Conservation (phyloP, 2,797 vertebrate genomes). For the Sternarchorhynchus goeldii region DNA sequence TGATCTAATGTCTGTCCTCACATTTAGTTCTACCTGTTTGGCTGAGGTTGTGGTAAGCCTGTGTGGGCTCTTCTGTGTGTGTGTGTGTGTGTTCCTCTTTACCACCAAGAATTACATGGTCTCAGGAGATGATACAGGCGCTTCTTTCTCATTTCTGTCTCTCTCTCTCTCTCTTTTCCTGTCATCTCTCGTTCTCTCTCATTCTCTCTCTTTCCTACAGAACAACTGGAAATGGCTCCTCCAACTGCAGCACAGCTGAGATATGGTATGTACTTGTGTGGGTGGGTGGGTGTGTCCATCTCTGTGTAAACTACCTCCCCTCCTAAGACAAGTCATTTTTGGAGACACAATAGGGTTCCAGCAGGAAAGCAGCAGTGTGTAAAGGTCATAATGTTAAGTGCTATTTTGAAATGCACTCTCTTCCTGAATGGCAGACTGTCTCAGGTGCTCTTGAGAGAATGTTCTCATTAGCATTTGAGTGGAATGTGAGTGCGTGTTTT, state of each 20-base stretch:
- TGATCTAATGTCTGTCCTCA: too few relatives aligned
- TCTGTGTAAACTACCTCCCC: not conserved
- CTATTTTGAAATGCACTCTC: too few relatives aligned
- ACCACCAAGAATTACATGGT: conserved; percentile 9
- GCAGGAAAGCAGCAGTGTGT: too few relatives aligned
- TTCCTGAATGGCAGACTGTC: too few relatives aligned
- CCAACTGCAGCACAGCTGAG: conserved; percentile 48
- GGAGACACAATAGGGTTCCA: too few relatives aligned
- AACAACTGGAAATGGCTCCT: conserved; percentile 54
- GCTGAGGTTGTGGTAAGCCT: not conserved
- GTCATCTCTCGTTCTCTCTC: conserved; percentile 70
- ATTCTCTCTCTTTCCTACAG: conserved; percentile 30
- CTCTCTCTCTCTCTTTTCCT: conserved; percentile 42
- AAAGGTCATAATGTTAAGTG: too few relatives aligned
- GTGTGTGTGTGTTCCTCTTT: conserved; percentile 1
- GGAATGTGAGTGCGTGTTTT: too few relatives aligned
- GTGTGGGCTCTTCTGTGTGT: conserved; percentile 1
- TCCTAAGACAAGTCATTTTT: not conserved
- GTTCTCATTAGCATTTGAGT: too few relatives aligned
- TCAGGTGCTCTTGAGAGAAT: too few relatives aligned
- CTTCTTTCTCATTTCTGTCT: too few relatives aligned
- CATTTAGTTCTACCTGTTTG: not conserved
- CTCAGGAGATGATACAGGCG: too few relatives aligned
- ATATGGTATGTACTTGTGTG: conserved; percentile 51
- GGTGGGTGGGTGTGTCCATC: not conserved